Conservation (phyloP, 1,140 invertebrate species). For the Pogonognathellus flavescens region DNA sequence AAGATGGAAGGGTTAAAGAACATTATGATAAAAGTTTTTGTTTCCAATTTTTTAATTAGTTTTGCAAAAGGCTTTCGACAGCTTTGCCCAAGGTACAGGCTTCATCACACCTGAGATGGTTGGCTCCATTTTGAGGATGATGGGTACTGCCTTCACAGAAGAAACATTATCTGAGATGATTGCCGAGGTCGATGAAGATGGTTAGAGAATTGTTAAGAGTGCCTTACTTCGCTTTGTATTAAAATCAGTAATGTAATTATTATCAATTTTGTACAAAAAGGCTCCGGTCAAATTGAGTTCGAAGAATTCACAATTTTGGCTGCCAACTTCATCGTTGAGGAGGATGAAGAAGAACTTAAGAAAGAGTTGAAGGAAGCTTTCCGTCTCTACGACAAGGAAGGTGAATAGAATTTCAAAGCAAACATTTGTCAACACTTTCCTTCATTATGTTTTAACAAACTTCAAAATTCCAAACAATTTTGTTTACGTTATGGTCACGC, state of each 20-base stretch:
- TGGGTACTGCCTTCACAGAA: constrained; percentile 75
- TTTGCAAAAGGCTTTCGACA: constrained; percentile 74
- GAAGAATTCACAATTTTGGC: constrained; percentile 74
- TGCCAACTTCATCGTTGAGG: constrained; percentile 74
- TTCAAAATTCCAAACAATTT: constrained; percentile 3
- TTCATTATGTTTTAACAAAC: background rate
- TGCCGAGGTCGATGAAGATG: constrained; percentile 74
- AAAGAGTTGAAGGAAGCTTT: constrained; percentile 83
- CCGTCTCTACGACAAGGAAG: constrained; percentile 81
- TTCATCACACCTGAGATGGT: constrained; percentile 75
- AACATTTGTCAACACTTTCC: constrained; percentile 31
- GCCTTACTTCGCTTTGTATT: background rate
- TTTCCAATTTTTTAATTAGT: constrained; percentile 67
- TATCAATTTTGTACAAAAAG: constrained; percentile 66
- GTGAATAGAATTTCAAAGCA: constrained; percentile 68
- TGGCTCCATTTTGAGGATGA: constrained; percentile 73
- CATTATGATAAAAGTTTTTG: background rate
- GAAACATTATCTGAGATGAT: constrained; percentile 73
- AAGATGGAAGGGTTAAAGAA: background rate
- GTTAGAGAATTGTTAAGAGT: constrained; percentile 66
- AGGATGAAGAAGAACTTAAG: constrained; percentile 83
- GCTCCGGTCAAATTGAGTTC: constrained; percentile 75
- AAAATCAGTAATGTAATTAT: background rate
- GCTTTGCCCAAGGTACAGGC: constrained; percentile 75
- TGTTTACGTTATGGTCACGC: background rate